Base-by-base conservation (phyloP, 1,140 invertebrate species). In the Camponotus pennsylvanicus region DNA sequence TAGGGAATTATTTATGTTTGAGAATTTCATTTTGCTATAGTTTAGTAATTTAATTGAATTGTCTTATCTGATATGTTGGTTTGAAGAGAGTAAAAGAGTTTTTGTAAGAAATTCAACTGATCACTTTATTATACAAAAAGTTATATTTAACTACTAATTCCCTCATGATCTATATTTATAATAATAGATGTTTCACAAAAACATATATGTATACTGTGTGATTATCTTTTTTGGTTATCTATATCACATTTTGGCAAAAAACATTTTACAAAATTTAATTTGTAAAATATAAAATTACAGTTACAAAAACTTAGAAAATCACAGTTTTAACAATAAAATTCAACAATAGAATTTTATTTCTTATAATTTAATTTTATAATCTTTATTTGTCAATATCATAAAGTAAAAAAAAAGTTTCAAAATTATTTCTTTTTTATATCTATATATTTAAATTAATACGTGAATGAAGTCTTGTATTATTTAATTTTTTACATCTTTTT, bases 31-130 rank as follows among this genome's bases (percentile, higher is more conserved):
- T 88, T 86, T 70, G 67, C 64, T 67, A 66, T 45, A 49, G 88
- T 91, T 91, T 76, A 89, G 77, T 73, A 87, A 91, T 91, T 91
- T 88, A 89, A 89, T 91, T 91, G 69, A 91, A 91, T 89, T 85
- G 32, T 37, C 57, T 84, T 88, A 21, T 64, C 59, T 21, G 40
- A 64, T 86, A 69, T 80, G 63, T 40, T 64, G 59, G 49, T 37
- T 13, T 18, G 34, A 70, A 40, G 27, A 69, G 45, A 49, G 45
- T 66, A 61, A 61, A 27, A 66, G 40, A 59, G 79, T 40, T 63
- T 57, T 37, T 40, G 69, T 63, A 77, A 87, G 63, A 61, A 7
- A 66, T 79, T 85, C 18, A 79, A 37, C 32, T 32, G 75, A 83
- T 37, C 42, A 80, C 63, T 78, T 76, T 77, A 59, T 75, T 64